Evolutionary conservation across 2,113 vertebrate species (phyloP), one percentile per base, ranked within the genome.

Genomic region (Trichechus manatus): DNA sequence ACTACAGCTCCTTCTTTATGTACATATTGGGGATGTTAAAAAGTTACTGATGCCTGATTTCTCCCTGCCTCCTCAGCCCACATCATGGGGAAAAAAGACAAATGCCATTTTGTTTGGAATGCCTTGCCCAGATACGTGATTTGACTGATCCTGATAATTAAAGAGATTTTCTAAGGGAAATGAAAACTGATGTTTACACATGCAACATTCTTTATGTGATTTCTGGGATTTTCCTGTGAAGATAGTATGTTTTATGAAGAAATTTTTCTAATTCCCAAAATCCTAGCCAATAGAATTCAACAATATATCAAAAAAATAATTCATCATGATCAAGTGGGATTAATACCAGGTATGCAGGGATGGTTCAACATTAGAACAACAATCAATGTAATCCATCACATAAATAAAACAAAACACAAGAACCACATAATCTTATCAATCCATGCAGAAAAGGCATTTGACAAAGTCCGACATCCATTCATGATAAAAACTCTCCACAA

Each of bases 141-240:
- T 89, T 72, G 53, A 78, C 74, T 81, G 53, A 50, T 42, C 17
- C 74, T 91, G 78, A 80, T 59, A 68, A 84, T 59, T 39, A 87
- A 59, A 59, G 61, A 53, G 8, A 20, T 66, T 89, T 89, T 95
- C 84, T 87, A 92, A 79, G 36, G 68, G 27, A 93, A 84, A 64
- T 50, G 47, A 91, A 96, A 20, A 77, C n/a, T 61, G 39, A 33
- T 4, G 1, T 80, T 85, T 29, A 88, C 3, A 93, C 25, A 79
- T 39, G 50, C 80, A 78, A 33, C 20, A 84, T 15, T 56, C 17
- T 70, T n/a, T 85, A n/a, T 80, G 79, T 87, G 29, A 84, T 29
- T 29, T 94, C 86, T 93, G 79, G 70, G 82, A 75, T 84, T 80
- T 83, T 82, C 68, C 79, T 77, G 50, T 81, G 89, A 96, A 80